These are phyloP conservation scores for Pentalonia nigronervosa DNA, from an alignment of 1,140 invertebrate species.

Conservation along the genomic window DNA sequence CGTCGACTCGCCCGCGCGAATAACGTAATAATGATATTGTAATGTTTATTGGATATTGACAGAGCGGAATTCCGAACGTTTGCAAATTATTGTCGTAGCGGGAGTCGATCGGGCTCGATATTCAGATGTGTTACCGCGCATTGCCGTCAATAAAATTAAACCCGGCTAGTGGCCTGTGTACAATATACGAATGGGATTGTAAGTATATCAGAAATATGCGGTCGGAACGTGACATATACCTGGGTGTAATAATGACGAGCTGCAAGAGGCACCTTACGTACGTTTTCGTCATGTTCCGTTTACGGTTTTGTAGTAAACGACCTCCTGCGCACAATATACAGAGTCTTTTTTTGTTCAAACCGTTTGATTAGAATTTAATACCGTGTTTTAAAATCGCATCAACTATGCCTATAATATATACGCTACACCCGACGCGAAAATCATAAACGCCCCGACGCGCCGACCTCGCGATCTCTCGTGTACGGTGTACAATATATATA, in stretches of 20 bases:
- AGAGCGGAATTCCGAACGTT: neutral
- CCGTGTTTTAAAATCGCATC: neutral
- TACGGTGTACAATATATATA: neutral
- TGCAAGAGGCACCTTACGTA: neutral
- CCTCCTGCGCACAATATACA: neutral
- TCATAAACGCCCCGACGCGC: neutral
- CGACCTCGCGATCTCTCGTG: neutral
- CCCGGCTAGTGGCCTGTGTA: neutral
- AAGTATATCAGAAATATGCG: neutral
- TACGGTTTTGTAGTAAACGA: neutral
- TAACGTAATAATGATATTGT: neutral
- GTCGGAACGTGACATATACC: neutral
- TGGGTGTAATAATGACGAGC: neutral
- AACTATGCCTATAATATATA: neutral
- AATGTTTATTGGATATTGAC: neutral
- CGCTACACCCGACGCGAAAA: neutral
- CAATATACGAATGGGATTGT: neutral
- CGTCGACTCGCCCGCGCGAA: neutral
- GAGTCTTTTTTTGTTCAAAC: neutral
- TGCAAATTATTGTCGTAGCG: neutral
- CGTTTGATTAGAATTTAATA: constrained; percentile 39
- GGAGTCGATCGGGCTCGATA: neutral
- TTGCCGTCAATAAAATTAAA: neutral
- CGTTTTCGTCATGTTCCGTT: neutral
- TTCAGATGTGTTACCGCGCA: neutral